Percentiles rank a stretch among this genome's conserved stretches.
These are phyloP conservation scores for Camponotus vicinus DNA, from an alignment of 1,140 invertebrate species.

Conservation along the genomic window DNA sequence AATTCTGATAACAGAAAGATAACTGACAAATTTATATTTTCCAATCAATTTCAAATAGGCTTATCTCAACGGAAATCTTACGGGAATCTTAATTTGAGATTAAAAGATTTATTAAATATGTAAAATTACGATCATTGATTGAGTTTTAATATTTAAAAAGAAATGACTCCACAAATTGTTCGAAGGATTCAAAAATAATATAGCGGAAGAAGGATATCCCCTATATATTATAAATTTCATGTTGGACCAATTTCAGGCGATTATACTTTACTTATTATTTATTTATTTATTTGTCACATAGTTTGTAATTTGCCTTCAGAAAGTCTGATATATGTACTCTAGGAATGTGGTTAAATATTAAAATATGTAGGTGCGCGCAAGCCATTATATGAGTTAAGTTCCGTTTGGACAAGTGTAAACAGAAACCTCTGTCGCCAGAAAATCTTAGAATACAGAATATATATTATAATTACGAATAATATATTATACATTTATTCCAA, in stretches of 20 bases:
- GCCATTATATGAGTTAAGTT: conserved; percentile 2
- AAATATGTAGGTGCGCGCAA: background rate
- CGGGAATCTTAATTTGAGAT: background rate
- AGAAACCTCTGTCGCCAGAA: conserved; percentile 14
- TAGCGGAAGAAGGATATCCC: background rate
- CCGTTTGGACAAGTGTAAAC: conserved; percentile 45
- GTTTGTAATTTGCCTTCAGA: conserved; percentile 39
- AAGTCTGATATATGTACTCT: conserved; percentile 71
- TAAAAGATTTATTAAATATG: background rate
- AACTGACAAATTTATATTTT: background rate
- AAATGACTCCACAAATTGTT: background rate
- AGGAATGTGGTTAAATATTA: conserved; percentile 26
- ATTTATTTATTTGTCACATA: conserved; percentile 77
- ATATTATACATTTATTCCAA: background rate
- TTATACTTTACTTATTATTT: conserved; percentile 72
- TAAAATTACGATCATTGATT: background rate
- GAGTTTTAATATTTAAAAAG: conserved; percentile 3
- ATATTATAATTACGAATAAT: conserved; percentile 2
- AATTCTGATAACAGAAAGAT: background rate
- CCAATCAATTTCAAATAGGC: background rate
- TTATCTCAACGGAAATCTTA: background rate
- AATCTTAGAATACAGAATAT: conserved; percentile 38
- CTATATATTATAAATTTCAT: background rate
- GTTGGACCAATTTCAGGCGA: conserved; percentile 17
- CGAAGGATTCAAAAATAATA: background rate